These are phyloP conservation scores for Iguana delicatissima DNA, from an alignment of 2,797 vertebrate species.

Conservation along the genomic window DNA sequence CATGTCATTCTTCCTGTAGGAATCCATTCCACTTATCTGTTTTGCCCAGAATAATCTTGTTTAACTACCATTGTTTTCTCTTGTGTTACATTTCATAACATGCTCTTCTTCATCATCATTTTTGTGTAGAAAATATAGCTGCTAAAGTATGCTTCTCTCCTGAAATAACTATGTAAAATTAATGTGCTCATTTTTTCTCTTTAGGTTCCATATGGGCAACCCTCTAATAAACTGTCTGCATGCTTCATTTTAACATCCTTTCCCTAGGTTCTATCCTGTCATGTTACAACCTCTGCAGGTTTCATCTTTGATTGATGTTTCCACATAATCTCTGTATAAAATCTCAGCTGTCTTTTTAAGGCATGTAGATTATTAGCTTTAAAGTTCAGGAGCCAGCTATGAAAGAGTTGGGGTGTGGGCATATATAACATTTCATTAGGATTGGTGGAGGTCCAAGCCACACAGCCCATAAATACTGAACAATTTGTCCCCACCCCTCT, in stretches of 20 bases:
- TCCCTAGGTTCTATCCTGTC: background rate
- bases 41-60: background rate
- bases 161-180: conserved; percentile 46
- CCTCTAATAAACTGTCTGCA: conserved; percentile 22
- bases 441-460: background rate
- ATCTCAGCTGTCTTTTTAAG: background rate
- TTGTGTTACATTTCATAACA: background rate
- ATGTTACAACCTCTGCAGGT: background rate
- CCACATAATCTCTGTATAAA: conserved; percentile 37
- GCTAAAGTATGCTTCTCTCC: conserved; percentile 12
- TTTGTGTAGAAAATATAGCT: conserved; percentile 16
- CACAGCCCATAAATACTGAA: background rate
- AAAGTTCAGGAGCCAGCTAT: background rate
- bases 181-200: conserved; percentile 70
- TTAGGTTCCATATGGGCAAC: conserved; percentile 59
- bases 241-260: conserved; percentile 32
- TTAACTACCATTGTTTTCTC: conserved; percentile 28
- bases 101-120: conserved; percentile 51
- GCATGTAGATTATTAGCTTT: background rate
- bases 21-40: conserved; percentile 3
- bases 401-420: background rate
- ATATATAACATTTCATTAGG: conserved; percentile 5
- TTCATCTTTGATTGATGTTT: conserved; percentile 35
- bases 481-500: background rate
- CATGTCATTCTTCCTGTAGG: background rate